phyloP scores from a whole-genome alignment of 2,888 invertebrate species.

The Harpalus rufipes region DNA sequence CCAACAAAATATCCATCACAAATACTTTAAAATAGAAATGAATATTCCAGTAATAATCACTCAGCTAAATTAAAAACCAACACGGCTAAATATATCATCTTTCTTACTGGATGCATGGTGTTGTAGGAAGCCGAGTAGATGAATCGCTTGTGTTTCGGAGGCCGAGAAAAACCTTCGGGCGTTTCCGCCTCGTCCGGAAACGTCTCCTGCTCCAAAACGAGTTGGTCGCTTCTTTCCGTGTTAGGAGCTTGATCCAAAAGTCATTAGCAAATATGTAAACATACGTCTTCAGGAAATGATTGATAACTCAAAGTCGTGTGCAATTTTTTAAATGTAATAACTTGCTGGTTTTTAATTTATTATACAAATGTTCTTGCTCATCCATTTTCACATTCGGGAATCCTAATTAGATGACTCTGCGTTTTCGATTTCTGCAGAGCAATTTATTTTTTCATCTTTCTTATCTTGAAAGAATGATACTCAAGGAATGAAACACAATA shows the following conservation, averaged over 20 bases:
- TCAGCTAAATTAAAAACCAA: slow-evolving; percentile 66
- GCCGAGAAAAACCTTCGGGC: slow-evolving; percentile 8
- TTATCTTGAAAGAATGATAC: slow-evolving; percentile 24
- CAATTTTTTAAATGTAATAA: slow-evolving; percentile 66
- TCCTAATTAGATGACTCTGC: slow-evolving; percentile 56
- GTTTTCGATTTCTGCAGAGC: slow-evolving; percentile 41
- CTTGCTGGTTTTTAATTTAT: slow-evolving; percentile 62
- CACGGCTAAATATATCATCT: slow-evolving; percentile 65
- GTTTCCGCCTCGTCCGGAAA: slow-evolving; percentile 38
- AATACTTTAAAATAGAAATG: slow-evolving; percentile 64
- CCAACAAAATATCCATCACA: slow-evolving; percentile 64
- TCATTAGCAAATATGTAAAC: slow-evolving; percentile 66
- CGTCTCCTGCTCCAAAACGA: slow-evolving; percentile 1
- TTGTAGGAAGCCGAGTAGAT: slow-evolving; percentile 45
- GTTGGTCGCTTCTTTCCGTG: slow-evolving; percentile 24
- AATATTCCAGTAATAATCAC: slow-evolving; percentile 66
- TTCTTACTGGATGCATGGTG: slow-evolving; percentile 59
- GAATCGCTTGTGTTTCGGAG: slow-evolving; percentile 47
- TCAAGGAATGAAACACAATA: slow-evolving; percentile 18
- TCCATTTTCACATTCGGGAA: slow-evolving; percentile 46
- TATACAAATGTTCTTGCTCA: slow-evolving; percentile 59
- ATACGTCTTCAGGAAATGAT: slow-evolving; percentile 62
- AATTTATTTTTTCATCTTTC: slow-evolving; percentile 46
- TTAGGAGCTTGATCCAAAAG: slow-evolving; percentile 54
- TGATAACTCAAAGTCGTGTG: slow-evolving; percentile 58